Evolutionary conservation across 2,888 invertebrate species (phyloP).

Genomic region (Fragum sueziense): DNA sequence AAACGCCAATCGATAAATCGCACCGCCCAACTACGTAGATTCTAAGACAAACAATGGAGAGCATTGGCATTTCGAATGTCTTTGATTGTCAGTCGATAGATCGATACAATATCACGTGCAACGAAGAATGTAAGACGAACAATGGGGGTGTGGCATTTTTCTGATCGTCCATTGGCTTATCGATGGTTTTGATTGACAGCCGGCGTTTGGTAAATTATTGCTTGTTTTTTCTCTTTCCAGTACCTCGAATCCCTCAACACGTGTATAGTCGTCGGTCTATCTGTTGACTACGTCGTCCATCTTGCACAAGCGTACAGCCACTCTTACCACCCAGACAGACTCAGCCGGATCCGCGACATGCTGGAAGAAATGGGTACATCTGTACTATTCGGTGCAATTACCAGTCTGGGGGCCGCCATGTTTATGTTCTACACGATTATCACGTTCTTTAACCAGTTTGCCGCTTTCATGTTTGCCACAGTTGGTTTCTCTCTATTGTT

Average conservation of each 20-base stretch:
- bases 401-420: slow-evolving; percentile 12
- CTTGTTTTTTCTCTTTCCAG: no score
- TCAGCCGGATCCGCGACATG: neutral
- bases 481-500: slow-evolving; percentile 11
- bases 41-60: no score
- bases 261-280: slow-evolving; percentile 12
- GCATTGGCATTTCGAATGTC: no score
- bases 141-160: no score
- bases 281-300: slow-evolving; percentile 19
- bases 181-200: no score
- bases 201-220: no score
- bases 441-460: slow-evolving; percentile 15
- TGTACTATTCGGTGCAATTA: slow-evolving; percentile 10
- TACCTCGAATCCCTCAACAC: slow-evolving; percentile 4
- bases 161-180: no score
- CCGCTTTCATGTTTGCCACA: slow-evolving; percentile 15
- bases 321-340: slow-evolving; percentile 9
- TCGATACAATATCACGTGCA: no score
- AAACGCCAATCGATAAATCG: no score
- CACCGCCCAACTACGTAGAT: no score
- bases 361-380: slow-evolving; percentile 10
- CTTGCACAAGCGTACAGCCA: slow-evolving; percentile 3
- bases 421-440: slow-evolving; percentile 13
- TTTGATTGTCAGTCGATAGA: no score
- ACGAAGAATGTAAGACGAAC: no score